Evolutionary conservation across 2,113 vertebrate genomes (phyloP).

Genomic region (Orientallactaga bullata): DNA sequence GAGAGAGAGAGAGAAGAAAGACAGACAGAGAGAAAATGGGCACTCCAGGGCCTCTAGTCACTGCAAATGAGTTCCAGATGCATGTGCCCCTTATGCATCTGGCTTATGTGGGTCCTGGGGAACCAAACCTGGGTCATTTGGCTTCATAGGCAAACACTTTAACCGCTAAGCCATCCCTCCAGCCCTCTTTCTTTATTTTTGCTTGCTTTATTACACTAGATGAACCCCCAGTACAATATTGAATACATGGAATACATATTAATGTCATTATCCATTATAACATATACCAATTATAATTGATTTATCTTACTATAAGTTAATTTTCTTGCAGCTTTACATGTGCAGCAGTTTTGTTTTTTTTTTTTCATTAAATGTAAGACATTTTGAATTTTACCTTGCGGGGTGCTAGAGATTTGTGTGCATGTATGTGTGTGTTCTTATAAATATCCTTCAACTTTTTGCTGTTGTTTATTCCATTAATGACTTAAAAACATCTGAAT

Average conservation of each 20-base stretch:
- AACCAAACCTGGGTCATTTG: too few species aligned
- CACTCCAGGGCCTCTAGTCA: too few species aligned
- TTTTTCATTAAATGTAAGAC: slow-evolving; percentile 6
- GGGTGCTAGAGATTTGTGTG: background rate
- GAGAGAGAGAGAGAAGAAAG: too few species aligned
- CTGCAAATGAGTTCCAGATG: too few species aligned
- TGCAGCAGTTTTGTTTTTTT: background rate
- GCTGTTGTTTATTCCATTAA: background rate
- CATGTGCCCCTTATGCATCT: too few species aligned
- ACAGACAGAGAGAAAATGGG: too few species aligned
- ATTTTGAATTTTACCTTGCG: background rate
- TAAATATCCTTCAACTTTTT: background rate
- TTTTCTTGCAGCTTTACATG: background rate
- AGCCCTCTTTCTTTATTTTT: background rate
- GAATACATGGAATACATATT: background rate
- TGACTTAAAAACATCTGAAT: slow-evolving; percentile 11
- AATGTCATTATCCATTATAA: background rate
- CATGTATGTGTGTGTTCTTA: slow-evolving; percentile 10
- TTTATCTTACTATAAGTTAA: background rate
- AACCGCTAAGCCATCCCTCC: too few species aligned
- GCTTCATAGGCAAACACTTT: too few species aligned
- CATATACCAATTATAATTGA: background rate
- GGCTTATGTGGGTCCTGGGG: too few species aligned
- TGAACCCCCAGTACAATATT: background rate
- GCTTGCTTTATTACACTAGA: background rate